Evolutionary conservation across 1,140 invertebrate genomes (phyloP).

Genomic region (Bombus huntii): DNA sequence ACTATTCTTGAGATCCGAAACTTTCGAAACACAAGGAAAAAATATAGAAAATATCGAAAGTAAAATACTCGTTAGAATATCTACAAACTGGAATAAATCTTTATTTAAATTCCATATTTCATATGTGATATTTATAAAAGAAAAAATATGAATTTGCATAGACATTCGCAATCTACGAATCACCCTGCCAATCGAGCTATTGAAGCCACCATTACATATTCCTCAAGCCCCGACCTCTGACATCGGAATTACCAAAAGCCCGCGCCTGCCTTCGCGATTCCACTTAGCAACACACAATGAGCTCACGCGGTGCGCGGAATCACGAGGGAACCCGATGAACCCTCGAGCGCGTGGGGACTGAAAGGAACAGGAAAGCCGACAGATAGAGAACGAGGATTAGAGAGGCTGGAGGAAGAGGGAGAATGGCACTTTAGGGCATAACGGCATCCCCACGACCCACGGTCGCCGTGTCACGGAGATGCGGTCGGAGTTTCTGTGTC

Average conservation of each 20-base stretch:
- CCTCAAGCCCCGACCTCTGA: background rate
- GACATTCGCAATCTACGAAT: background rate
- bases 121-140: background rate
- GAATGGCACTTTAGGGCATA: slow-evolving; percentile 78
- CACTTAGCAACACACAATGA: background rate
- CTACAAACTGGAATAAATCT: background rate
- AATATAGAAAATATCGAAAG: background rate
- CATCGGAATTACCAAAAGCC: background rate
- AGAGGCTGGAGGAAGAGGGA: slow-evolving; percentile 18
- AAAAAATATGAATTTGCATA: background rate
- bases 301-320: background rate
- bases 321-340: slow-evolving; percentile 1
- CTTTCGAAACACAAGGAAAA: background rate
- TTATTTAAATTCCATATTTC: background rate
- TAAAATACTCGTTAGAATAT: background rate
- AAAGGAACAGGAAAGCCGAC: background rate
- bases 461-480: slow-evolving; percentile 57
- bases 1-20: too few relatives aligned
- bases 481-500: slow-evolving; percentile 37
- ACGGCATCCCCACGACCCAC: slow-evolving; percentile 74
- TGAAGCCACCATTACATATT: background rate
- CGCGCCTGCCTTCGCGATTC: background rate
- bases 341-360: background rate
- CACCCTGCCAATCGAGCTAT: background rate
- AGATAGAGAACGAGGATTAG: background rate